A percentile compares a stretch with the other conserved stretches of the same genome.
Conservation (phyloP, 2,113 vertebrate species). For the Ictalurus punctatus region DNA sequence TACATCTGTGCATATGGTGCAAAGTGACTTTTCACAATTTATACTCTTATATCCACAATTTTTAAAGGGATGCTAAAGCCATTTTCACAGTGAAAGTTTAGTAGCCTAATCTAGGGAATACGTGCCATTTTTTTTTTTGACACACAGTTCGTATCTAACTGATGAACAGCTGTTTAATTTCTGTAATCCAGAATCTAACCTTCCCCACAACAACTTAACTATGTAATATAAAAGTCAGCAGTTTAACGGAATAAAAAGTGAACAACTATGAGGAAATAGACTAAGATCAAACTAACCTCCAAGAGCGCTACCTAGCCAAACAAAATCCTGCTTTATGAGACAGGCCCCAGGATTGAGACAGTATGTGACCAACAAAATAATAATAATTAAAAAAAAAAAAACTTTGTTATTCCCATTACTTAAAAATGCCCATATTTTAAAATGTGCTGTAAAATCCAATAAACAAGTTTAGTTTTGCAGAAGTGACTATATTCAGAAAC, state of each 20-base stretch:
- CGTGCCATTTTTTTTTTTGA: not conserved
- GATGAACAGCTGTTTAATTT: not conserved
- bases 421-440: not conserved
- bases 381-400: not conserved
- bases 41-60: not conserved
- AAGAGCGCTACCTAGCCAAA: not conserved
- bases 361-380: not conserved
- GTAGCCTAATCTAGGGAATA: not conserved
- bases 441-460: not conserved
- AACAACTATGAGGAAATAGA: not conserved
- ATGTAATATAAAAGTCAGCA: not conserved
- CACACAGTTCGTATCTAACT: not conserved
- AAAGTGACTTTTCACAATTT: not conserved
- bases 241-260: not conserved
- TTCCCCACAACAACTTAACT: not conserved
- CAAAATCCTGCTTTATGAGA: conserved; percentile 3
- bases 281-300: not conserved
- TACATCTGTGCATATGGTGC: not conserved
- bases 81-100: not conserved
- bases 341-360: not conserved
- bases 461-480: not conserved
- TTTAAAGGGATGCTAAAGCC: not conserved
- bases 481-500: not conserved
- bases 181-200: not conserved
- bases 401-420: not conserved